Percentiles rank a stretch among this genome's conserved stretches.
Conservation (phyloP, 2,113 vertebrate species). For the Athene cunicularia region DNA sequence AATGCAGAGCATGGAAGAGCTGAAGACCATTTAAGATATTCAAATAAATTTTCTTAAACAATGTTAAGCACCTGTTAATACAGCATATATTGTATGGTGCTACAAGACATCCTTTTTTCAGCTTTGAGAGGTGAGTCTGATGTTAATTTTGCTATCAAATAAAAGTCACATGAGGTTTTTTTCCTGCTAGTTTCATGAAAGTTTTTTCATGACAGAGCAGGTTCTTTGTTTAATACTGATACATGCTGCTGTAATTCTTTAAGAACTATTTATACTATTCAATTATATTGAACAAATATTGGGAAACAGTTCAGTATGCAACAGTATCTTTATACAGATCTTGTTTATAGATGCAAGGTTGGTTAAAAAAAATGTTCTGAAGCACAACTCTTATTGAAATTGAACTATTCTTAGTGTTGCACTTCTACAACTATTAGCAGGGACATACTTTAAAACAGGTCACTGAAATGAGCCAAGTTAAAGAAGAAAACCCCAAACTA, state of each 20-base stretch:
- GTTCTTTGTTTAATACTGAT: background rate
- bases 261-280: background rate
- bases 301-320: background rate
- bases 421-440: background rate
- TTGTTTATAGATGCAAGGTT: background rate
- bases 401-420: background rate
- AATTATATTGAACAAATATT: background rate
- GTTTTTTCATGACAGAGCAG: background rate
- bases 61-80: background rate
- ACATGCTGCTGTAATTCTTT: background rate
- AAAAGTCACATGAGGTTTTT: background rate
- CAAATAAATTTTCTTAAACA: background rate
- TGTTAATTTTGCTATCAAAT: background rate
- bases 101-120: background rate
- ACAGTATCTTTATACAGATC: background rate
- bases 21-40: background rate
- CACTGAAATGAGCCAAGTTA: background rate
- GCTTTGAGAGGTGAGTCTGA: background rate
- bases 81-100: background rate
- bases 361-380: background rate
- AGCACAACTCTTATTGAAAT: background rate
- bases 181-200: background rate
- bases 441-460: background rate
- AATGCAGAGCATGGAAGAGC: background rate
- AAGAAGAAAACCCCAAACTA: background rate